Conservation (phyloP, 2,888 invertebrate genomes). For the Acrobasis consociella region DNA sequence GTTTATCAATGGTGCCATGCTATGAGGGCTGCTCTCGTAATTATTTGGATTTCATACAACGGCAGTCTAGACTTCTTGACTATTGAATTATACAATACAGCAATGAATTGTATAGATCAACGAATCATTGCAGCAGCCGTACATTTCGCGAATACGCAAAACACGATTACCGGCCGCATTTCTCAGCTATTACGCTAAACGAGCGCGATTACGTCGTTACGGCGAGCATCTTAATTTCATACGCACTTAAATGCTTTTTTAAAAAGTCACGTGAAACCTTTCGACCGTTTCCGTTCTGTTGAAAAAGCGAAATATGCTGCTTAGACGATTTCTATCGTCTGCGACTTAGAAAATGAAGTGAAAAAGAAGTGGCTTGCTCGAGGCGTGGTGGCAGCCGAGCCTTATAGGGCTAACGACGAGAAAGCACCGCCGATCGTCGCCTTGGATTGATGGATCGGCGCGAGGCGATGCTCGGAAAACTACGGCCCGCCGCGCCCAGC, state of each 20-base stretch:
- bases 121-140: conserved; percentile 8
- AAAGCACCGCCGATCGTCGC: conserved; percentile 75
- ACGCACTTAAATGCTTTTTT: conserved; percentile 58
- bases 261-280: conserved; percentile 63
- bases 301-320: conserved; percentile 74
- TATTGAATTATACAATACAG: too few species aligned
- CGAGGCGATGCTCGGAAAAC: conserved; percentile 38
- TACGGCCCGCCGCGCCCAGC: conserved; percentile 34
- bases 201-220: conserved; percentile 68
- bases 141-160: conserved; percentile 69
- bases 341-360: conserved; percentile 78
- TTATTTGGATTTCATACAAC: too few species aligned
- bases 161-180: conserved; percentile 64
- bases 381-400: conserved; percentile 73
- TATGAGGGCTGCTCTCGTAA: too few species aligned
- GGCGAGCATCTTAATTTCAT: conserved; percentile 69
- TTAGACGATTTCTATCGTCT: conserved; percentile 75
- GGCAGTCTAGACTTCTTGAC: too few species aligned
- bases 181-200: conserved; percentile 72
- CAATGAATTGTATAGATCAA: not conserved
- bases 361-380: conserved; percentile 75
- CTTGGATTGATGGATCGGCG: conserved; percentile 73
- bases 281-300: conserved; percentile 63
- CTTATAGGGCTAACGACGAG: conserved; percentile 82
- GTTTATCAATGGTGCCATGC: too few species aligned